phyloP scores from a whole-genome alignment of 2,888 invertebrate genomes.

The Mythimna lalbum region DNA sequence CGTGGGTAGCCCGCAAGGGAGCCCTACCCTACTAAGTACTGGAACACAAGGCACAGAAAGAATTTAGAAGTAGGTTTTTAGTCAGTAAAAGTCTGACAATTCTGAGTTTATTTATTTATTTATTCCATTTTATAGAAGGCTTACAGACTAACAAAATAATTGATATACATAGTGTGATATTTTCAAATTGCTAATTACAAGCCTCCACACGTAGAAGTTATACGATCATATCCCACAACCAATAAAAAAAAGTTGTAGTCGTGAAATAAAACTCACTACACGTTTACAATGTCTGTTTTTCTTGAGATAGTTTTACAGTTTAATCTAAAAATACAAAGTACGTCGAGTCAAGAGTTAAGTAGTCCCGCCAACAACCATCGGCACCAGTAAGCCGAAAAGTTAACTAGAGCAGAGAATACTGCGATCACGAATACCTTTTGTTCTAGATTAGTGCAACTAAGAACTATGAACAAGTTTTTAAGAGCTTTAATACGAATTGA shows the following conservation, averaged over 20 bases:
- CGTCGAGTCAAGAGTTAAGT: slow-evolving; percentile 33
- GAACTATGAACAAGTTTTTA: slow-evolving; percentile 48
- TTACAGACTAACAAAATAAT: too few species aligned
- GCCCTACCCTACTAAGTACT: too few species aligned
- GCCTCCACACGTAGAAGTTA: too few species aligned
- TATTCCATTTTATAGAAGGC: too few species aligned
- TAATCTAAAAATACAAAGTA: slow-evolving; percentile 43
- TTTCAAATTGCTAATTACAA: too few species aligned
- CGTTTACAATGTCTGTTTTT: slow-evolving; percentile 2
- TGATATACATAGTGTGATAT: too few species aligned
- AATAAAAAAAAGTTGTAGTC: neutral
- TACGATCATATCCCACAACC: too few species aligned
- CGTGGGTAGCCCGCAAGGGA: too few species aligned
- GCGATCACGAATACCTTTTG: slow-evolving; percentile 51
- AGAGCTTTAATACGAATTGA: slow-evolving; percentile 51
- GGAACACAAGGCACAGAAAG: too few species aligned
- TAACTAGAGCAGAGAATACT: slow-evolving; percentile 40
- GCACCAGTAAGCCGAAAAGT: slow-evolving; percentile 52
- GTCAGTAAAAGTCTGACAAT: too few species aligned
- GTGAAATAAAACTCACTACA: neutral
- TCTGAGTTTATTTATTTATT: too few species aligned
- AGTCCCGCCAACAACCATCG: slow-evolving; percentile 36
- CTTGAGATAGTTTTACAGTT: slow-evolving; percentile 1
- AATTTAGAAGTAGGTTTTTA: too few species aligned
- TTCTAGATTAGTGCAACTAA: slow-evolving; percentile 54